Evolutionary conservation across 2,888 invertebrate species (phyloP).

Genomic region (Scrobipalpa costella): DNA sequence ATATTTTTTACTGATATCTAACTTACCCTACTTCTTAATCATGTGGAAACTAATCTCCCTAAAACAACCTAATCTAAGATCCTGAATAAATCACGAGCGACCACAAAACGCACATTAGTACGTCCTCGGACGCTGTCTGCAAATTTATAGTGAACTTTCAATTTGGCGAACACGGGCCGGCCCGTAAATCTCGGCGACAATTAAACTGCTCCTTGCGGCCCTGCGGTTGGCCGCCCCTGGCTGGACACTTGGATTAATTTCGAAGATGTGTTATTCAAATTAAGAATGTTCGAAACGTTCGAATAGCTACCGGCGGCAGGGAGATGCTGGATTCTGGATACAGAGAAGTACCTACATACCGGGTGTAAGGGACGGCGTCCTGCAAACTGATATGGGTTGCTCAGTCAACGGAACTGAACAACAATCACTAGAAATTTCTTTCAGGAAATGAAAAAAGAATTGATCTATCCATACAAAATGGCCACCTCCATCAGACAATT

Average conservation of each 20-base stretch:
- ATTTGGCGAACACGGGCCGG: conserved; percentile 68
- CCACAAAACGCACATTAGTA: conserved; percentile 38
- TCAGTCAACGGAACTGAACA: too few species aligned
- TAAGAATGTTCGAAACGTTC: conserved; percentile 25
- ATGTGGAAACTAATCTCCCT: neutral
- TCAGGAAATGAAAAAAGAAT: too few species aligned
- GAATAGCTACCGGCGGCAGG: neutral
- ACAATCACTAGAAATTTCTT: too few species aligned
- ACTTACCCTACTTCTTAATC: neutral
- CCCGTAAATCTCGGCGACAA: conserved; percentile 70
- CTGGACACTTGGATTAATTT: conserved; percentile 36
- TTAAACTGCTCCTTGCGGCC: conserved; percentile 68
- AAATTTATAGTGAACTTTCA: conserved; percentile 78
- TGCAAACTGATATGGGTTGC: too few species aligned
- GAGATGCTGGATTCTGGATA: neutral
- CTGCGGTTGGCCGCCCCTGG: conserved; percentile 48
- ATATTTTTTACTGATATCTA: neutral
- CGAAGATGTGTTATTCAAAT: conserved; percentile 21
- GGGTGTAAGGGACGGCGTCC: too few species aligned
- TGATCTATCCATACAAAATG: too few species aligned
- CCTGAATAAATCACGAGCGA: conserved; percentile 18
- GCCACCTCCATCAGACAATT: too few species aligned
- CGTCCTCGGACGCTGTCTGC: conserved; percentile 41
- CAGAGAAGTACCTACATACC: too few species aligned
- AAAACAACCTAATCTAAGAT: conserved; percentile 18